These are phyloP conservation scores for Palythoa heliodiscus DNA, from an alignment of 92 coral and sea anemone species.

Conservation along the genomic window DNA sequence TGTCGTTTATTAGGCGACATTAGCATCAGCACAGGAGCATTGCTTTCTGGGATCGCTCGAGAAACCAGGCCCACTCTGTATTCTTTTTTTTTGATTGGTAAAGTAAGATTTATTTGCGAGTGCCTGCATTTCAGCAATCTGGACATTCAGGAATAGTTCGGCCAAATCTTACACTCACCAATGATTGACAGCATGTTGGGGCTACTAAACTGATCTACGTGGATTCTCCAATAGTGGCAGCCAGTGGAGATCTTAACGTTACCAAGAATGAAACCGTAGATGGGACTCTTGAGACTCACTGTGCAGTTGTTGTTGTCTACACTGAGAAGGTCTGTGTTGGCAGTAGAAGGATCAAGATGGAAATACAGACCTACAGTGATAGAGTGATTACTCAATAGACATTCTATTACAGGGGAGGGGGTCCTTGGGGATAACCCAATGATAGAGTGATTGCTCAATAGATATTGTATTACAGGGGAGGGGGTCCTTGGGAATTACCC, in stretches of 20 bases:
- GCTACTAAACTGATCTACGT: conserved; percentile 82
- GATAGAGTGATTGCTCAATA: not conserved
- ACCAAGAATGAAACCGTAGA: conserved; percentile 81
- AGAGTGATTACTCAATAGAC: too few species aligned
- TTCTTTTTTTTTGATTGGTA: too few species aligned
- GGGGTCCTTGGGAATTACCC: too few species aligned
- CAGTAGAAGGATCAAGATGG: conserved; percentile 79
- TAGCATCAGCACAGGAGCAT: too few species aligned
- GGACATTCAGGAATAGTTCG: too few species aligned
- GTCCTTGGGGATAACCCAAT: not conserved
- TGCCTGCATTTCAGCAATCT: too few species aligned
- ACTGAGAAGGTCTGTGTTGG: conserved; percentile 74
- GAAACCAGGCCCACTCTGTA: too few species aligned
- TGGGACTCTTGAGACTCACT: conserved; percentile 83
- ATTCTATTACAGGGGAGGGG: too few species aligned
- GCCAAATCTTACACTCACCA: conserved; percentile 45
- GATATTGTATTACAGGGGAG: too few species aligned
- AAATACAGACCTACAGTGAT: conserved; percentile 68
- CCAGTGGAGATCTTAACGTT: conserved; percentile 73
- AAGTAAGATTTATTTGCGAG: too few species aligned
- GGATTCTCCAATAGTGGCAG: conserved; percentile 90
- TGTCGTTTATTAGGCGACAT: too few species aligned
- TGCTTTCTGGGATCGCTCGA: too few species aligned
- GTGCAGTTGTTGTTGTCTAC: conserved; percentile 72
- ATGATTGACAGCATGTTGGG: conserved; percentile 82